Percentiles rank a stretch among this genome's conserved stretches.
These are phyloP conservation scores for Itoplectis maculator DNA, from an alignment of 2,888 invertebrate species.

Conservation along the genomic window DNA sequence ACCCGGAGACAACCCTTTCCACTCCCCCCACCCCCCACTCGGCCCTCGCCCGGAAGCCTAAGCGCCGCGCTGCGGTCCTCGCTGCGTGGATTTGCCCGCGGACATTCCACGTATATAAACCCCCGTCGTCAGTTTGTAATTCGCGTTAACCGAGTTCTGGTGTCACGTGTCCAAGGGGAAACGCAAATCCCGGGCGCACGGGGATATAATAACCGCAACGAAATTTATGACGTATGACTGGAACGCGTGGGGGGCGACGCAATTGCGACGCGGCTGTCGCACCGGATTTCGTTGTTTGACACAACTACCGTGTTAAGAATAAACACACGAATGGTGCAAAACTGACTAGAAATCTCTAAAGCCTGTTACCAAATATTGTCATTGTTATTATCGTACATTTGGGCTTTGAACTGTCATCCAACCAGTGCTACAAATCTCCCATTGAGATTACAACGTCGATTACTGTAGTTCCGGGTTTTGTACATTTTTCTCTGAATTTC, in stretches of 20 bases:
- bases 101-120: not conserved
- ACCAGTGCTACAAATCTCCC: not conserved
- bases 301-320: not conserved
- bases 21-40: constrained; percentile 18
- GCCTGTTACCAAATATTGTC: not conserved
- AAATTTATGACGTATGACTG: constrained; percentile 18
- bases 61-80: not conserved
- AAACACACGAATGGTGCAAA: not conserved
- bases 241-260: not conserved
- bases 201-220: not conserved
- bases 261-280: not conserved
- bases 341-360: not conserved
- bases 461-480: too few species aligned
- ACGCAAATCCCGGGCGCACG: not conserved
- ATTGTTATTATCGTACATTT: not conserved
- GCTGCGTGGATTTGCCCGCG: not conserved
- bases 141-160: not conserved
- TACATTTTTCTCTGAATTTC: too few species aligned
- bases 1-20: constrained; percentile 48
- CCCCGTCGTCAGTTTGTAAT: not conserved
- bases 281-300: not conserved
- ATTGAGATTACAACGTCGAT: too few species aligned
- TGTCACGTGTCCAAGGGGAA: not conserved
- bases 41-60: not conserved
- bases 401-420: not conserved